Base-by-base conservation (phyloP, 2,797 vertebrate genomes). In the Tadarida brasiliensis region DNA sequence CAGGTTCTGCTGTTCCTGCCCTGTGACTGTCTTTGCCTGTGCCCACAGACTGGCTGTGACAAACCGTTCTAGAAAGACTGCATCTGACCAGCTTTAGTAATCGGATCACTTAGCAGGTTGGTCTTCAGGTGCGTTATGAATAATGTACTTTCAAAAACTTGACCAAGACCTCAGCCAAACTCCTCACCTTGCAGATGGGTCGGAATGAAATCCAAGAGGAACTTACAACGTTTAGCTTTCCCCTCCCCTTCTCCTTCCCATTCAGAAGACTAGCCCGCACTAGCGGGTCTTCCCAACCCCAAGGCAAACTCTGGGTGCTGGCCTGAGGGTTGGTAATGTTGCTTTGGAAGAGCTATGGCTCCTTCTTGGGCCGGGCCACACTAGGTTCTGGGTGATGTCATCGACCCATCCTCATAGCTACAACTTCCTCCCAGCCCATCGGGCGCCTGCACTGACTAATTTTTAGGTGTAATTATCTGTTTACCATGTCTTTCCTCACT, bases 121-220 rank as follows among this genome's bases (percentile, higher is more conserved):
- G 65, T 5, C 20, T 49, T 90, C 30, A 67, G 22, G 49, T 26
- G 30, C 81, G 19, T 7, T 56, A 15, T 91, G 35, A 93, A 51
- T 80, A 70, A 67, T 33, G 57, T 33, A 26, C 67, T 87, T 68
- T 87, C 65, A 94, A 1, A 67, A 51, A 90, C 24, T 76, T 84
- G 33, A 86, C 10, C 74, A 77, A 71, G 26, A 86, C 26, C 11
- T 44, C 84, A 68, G 12, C 28, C 39, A 82, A 93, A 70, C 3
- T 70, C 11, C 17, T 59, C 26, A 35, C 33, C 61, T 59, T 59
- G 4, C 19, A 17, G 11, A 39, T 71, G 26, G 15, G 14, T 63
- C 63, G 30, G 35, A 78, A 95, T 28, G 17, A 92, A 96, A 68
- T 14, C 11, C 51, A 84, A 76, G 20, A 17, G 33, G 49, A 59